Conservation (phyloP, 2,888 invertebrate species). For the Melanostoma mellinum region DNA sequence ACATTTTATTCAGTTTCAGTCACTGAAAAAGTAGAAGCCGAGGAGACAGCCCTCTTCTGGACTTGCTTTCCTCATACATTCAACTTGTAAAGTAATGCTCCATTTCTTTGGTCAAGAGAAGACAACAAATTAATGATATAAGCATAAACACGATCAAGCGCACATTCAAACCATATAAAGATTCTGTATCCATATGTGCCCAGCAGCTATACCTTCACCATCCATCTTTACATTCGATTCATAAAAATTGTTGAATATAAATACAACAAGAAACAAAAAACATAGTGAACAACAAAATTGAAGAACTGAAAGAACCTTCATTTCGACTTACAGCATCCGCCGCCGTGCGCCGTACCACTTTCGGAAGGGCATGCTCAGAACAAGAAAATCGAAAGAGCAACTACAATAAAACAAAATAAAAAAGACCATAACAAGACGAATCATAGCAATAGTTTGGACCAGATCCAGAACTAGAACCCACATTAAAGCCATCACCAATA, state of each 20-base stretch:
- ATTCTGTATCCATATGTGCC: conserved; percentile 56
- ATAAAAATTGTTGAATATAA: conserved; percentile 49
- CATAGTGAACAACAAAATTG: neutral
- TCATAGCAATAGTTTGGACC: conserved; percentile 48
- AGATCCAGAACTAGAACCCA: conserved; percentile 65
- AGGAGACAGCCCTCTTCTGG: neutral
- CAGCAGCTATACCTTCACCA: conserved; percentile 41
- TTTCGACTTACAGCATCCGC: conserved; percentile 49
- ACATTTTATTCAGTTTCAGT: conserved; percentile 55
- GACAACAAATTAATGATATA: conserved; percentile 58
- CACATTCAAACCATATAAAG: conserved; percentile 48
- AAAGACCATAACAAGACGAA: conserved; percentile 53
- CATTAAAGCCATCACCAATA: conserved; percentile 47
- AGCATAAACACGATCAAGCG: conserved; percentile 61
- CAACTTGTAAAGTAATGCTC: conserved; percentile 18
- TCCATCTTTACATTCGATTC: conserved; percentile 53
- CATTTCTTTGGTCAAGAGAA: conserved; percentile 49
- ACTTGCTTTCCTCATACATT: neutral
- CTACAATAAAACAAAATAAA: conserved; percentile 9
- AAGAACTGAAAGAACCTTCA: conserved; percentile 44
- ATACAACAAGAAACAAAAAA: conserved; percentile 21
- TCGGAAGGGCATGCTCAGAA: conserved; percentile 53
- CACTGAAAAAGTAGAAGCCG: conserved; percentile 1
- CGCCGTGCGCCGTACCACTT: conserved; percentile 23
- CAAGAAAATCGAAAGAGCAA: conserved; percentile 17